Conservation (phyloP, 2,797 vertebrate genomes). For the Oreochromis mossambicus region DNA sequence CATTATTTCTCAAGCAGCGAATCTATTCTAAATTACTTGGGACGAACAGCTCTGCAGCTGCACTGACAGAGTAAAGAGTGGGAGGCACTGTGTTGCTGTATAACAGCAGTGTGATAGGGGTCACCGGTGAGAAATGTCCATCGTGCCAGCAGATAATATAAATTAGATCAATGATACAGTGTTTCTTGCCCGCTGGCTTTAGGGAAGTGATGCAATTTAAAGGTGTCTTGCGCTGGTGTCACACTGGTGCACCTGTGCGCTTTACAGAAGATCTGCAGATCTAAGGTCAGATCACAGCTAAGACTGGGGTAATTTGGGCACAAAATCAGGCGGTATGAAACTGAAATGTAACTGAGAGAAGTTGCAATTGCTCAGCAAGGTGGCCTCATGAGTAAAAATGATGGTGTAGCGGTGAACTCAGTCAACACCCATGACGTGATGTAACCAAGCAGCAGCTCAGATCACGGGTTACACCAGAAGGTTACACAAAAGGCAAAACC, state of each 20-base stretch:
- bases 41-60: background rate
- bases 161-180: background rate
- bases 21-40: background rate
- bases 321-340: constrained; percentile 9
- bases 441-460: background rate
- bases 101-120: background rate
- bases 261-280: constrained; percentile 1
- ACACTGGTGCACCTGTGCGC: background rate
- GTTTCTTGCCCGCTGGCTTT: background rate
- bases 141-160: background rate
- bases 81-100: background rate
- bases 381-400: constrained; percentile 16
- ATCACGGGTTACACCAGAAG: background rate
- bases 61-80: background rate
- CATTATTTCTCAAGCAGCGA: background rate
- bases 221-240: background rate
- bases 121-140: background rate
- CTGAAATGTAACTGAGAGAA: background rate
- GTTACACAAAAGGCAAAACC: background rate
- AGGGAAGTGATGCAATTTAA: background rate
- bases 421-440: background rate
- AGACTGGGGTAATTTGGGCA: constrained; percentile 1
- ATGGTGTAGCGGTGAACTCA: background rate
- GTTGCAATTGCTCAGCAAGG: background rate
- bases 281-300: constrained; percentile 1